Evolutionary conservation across 2,113 vertebrate species (phyloP).

Genomic region (Pollimyrus isidori): DNA sequence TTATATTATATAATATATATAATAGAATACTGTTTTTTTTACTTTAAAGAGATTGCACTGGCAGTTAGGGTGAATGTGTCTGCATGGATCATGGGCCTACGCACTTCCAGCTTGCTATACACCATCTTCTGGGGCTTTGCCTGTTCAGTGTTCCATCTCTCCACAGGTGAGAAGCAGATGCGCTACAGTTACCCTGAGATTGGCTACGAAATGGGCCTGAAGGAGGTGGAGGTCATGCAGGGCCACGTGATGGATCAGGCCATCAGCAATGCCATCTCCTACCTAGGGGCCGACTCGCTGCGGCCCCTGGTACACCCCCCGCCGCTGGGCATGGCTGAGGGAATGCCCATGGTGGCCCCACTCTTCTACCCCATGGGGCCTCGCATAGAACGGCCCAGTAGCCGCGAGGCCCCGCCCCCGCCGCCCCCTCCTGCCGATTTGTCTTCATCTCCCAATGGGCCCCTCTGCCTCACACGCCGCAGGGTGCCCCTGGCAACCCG

Average conservation of each 20-base stretch:
- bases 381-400: constrained; percentile 79
- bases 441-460: constrained; percentile 80
- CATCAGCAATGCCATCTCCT: constrained; percentile 87
- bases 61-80: background rate
- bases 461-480: constrained; percentile 73
- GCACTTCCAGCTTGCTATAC: background rate
- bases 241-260: constrained; percentile 97
- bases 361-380: constrained; percentile 79
- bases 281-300: constrained; percentile 80
- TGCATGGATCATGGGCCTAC: background rate
- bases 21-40: background rate
- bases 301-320: constrained; percentile 80
- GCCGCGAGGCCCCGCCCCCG: constrained; percentile 74
- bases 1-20: background rate
- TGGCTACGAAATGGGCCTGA: constrained; percentile 80
- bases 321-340: constrained; percentile 78
- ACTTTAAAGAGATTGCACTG: background rate
- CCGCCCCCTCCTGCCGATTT: constrained; percentile 64
- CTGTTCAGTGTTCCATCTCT: background rate
- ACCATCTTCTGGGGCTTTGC: background rate
- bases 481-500: constrained; percentile 74
- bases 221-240: constrained; percentile 85
- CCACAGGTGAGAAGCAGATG: constrained; percentile 86
- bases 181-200: constrained; percentile 85
- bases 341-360: constrained; percentile 85